Evolutionary conservation across 92 coral and sea anemone genomes (phyloP), one percentile per base, ranked within the genome.

Genomic region (Paragorgia papillata): DNA sequence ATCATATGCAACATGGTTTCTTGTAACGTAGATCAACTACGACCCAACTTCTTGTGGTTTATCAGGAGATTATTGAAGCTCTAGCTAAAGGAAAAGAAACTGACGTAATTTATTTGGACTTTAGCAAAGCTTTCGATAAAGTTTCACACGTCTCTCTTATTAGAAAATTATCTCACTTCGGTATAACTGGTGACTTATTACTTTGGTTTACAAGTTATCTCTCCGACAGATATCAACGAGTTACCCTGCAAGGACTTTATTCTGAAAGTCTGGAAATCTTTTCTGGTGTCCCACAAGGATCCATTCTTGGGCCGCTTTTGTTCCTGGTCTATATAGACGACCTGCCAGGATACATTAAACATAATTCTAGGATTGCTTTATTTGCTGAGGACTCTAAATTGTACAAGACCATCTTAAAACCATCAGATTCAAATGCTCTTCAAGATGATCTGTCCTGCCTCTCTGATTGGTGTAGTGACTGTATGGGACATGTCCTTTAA

Each of bases 391-490:
- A 73, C 30, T 79, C 76, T 26, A 71, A 85, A 34, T 55, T 74
- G 32, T 55, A 25, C 49, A 70, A 69, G 71, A 71, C 49, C 57
- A 80, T 69, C 64, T 26, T 30, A 13, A 62, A 80, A 78, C 85
- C 62, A 27, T 80, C 85, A 18, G 73, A 80, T 43, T 49, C 58
- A 57, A 32, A 46, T 35, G 57, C 53, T 37, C 61, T 80, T 69
- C 84, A 80, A 28, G 71, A 80, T 69, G 79, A 80, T 70, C 22
- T 75, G 54, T 62, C 86, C 28, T 80, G 69, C 49, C 78, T 82
- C 59, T 74, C 81, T 31, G 67, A 40, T 66, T 73, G 85, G 81
- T 44, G 75, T 73, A 43, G 62, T 24, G 57, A 62, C 74, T 73
- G n/a, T n/a, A n/a, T n/a, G 85, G 80, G 34, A 33, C 29, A 82